These are phyloP conservation scores for Drosophila anomalata DNA, from an alignment of 2,888 invertebrate genomes.

Conservation along the genomic window DNA sequence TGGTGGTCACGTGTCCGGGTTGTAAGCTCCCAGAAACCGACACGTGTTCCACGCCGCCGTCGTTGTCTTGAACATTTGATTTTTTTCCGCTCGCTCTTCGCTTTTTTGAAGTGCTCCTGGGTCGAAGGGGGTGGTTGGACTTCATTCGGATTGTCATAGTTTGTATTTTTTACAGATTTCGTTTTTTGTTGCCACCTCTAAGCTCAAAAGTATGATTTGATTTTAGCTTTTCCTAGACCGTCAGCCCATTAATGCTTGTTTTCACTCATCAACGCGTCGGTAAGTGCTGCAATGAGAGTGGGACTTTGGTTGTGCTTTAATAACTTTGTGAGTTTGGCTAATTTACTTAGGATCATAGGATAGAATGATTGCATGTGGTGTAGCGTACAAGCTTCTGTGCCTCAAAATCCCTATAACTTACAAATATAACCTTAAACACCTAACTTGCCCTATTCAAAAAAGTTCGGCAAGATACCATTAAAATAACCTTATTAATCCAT, in stretches of 20 bases:
- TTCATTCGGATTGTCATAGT: constrained; percentile 13
- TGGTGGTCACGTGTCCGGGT: constrained; percentile 83
- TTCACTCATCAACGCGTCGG: constrained; percentile 74
- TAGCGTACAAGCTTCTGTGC: too few species aligned
- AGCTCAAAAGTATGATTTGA: constrained; percentile 77
- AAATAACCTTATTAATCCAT: not conserved
- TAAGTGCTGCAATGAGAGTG: constrained; percentile 52
- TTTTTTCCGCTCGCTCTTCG: constrained; percentile 31
- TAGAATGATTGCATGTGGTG: too few species aligned
- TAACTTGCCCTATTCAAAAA: too few species aligned
- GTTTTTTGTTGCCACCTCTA: constrained; percentile 55
- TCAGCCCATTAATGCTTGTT: constrained; percentile 77
- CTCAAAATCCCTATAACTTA: too few species aligned
- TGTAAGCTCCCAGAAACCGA: constrained; percentile 75
- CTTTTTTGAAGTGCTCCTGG: constrained; percentile 56
- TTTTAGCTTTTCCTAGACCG: constrained; percentile 54
- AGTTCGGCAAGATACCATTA: not conserved
- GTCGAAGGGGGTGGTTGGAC: constrained; percentile 35
- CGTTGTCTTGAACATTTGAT: constrained; percentile 66
- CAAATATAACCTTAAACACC: too few species aligned
- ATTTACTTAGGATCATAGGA: not conserved
- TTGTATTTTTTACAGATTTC: constrained; percentile 48
- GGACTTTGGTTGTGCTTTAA: constrained; percentile 21
- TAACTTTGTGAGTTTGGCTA: constrained; percentile 30
- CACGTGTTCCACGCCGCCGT: constrained; percentile 79